Base-by-base conservation (phyloP, 2,888 invertebrate species). In the Drosophila silvestris region DNA sequence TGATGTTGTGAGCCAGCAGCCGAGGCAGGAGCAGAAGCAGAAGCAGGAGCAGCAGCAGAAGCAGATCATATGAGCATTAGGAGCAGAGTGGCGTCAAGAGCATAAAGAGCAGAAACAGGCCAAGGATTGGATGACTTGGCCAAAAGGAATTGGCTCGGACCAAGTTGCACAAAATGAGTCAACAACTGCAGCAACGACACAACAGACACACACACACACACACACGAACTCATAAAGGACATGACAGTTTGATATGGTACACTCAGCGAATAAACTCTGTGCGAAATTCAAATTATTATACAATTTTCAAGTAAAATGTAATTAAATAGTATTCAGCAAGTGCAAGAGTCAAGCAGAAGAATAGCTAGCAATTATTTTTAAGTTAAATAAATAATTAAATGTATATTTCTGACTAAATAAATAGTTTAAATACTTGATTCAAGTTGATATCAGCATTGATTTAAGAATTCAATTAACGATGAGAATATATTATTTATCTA, bases 141-240 rank as follows among this genome's bases (percentile, higher is more conserved):
- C 81, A 75, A 74, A 79, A 79, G 84, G 83, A 85, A 85, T 85
- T 85, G 86, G 86, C 86, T 84, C 77, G 79, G 82, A 78, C 68
- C 76, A 74, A 83, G 79, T 74, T 77, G 77, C 57, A 75, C 58
- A 75, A 73, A 79, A 67, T 79, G 87, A 87, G 85, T 86, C 88
- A 87, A 85, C 88, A 86, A 85, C 85, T 85, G 85, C 82, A 79
- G 64, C 81, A 81, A 30, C 60, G 52, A 73, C 62, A 71, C n/a
- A 74, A 26, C 50, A 64, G 30, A 58, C 26, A 74, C 50, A 64
- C 33, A 74, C 50, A 64, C 33, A 69, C 33, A 63, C 50, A 69
- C 16, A 54, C n/a, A 65, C 30, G 53, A 54, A 57, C 63, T 78
- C 68, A 82, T 79, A 81, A 81, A 77, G 74, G 76, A 81, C 80